Evolutionary conservation across 2,888 invertebrate species (phyloP), one percentile per base, ranked within the genome.

Genomic region (Drosophila lutescens): DNA sequence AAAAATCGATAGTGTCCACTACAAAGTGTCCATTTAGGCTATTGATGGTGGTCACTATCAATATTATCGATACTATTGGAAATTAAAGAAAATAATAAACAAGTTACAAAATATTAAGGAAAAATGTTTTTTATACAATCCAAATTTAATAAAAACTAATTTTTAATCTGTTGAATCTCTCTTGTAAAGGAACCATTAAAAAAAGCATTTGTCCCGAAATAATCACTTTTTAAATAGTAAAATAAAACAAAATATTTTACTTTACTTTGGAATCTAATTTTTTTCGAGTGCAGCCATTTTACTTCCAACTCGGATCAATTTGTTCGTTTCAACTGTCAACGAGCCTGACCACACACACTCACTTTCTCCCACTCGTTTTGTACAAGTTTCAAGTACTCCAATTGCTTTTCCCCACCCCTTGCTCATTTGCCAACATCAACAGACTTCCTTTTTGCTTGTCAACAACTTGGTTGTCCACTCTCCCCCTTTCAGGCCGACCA

Each of bases 251-350:
- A 44, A n/a, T 13, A 26, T 3, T 46, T 26, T 9, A 7, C 15
- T 26, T 4, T 53, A 7, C n/a, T 26, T 44, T 17, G 6, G 3
- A 6, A 17, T 17, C 1, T 8, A 49, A 38, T 30, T 58, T 59
- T 26, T 12, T 20, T 38, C 0, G 17, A 55, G 57, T 46, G 61
- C 57, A 61, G 26, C n/a, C 17, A 23, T 61, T 53, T 40, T 62
- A 17, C 9, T 8, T 53, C 26, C 17, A 46, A 36, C 26, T 38
- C 3, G 65, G 60, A 69, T 44, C 57, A 58, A 38, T 65, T 57
- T 54, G 58, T 67, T 66, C 38, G 50, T 50, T 60, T 55, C 26
- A 61, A 34, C 74, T 76, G 74, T 78, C 80, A 76, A 66, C 70
- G 60, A 55, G 53, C 66, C 56, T 68, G 68, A 69, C 66, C 74